Evolutionary conservation across 2,113 vertebrate genomes (phyloP).

Genomic region (Ivindomyrus marchei): DNA sequence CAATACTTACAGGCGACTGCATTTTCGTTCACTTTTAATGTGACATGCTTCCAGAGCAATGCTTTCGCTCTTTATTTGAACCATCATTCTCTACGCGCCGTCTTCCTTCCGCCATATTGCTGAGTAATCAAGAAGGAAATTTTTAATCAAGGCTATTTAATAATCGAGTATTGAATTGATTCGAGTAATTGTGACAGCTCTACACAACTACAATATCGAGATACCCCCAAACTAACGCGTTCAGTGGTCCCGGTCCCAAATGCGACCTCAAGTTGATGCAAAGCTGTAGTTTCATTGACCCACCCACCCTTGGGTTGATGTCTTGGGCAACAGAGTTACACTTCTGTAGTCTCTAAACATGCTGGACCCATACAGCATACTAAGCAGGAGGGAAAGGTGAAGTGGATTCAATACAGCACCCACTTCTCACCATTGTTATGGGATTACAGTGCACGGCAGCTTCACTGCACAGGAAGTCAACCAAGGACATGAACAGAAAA

Average conservation of each 20-base stretch:
- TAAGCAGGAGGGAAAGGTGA: background rate
- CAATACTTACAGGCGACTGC: background rate
- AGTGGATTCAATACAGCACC: background rate
- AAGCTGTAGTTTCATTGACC: background rate
- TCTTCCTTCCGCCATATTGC: background rate
- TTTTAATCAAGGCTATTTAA: background rate
- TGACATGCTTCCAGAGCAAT: background rate
- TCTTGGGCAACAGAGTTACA: background rate
- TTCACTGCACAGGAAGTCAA: slow-evolving; percentile 8
- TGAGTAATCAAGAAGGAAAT: background rate
- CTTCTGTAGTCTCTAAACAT: background rate
- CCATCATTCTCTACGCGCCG: background rate
- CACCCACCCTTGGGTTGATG: background rate
- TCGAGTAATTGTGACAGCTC: background rate
- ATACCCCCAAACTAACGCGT: background rate
- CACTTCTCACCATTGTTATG: slow-evolving; percentile 19
- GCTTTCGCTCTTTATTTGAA: background rate
- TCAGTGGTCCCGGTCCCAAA: background rate
- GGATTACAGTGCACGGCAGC: background rate
- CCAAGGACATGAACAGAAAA: slow-evolving; percentile 15
- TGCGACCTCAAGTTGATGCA: background rate
- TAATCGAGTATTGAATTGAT: background rate
- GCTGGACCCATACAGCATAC: background rate
- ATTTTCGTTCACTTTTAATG: background rate
- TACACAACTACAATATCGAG: background rate